Base-by-base conservation (phyloP, 2,797 vertebrate genomes). In the Stomatorhinus walkeri region DNA sequence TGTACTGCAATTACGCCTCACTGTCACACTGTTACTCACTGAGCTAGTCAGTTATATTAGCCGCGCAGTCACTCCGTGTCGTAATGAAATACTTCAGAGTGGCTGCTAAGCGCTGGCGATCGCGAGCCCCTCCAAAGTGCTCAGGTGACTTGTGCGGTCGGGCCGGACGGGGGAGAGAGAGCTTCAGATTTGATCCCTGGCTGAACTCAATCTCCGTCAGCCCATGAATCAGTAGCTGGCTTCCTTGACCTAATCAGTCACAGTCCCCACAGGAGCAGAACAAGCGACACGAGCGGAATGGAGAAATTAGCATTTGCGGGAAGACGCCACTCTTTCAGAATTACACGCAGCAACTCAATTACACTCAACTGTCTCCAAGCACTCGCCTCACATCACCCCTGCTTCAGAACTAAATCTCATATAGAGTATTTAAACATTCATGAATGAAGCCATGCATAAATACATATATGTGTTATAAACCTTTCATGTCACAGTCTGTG, bases 1-100 rank as follows among this genome's bases (percentile, higher is more conserved):
- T 86, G 88, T 76, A 46, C 48, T 22, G 87, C 84, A 89, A 79
- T 87, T 64, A 46, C 68, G 51, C 48, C 84, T 43, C 64, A 54
- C 88, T 51, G 51, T 51, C 61, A 76, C 49, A 7, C 40, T 32
- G 43, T 68, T 5, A 46, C 61, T 87, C 56, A 87, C 59, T 86
- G 22, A 76, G 51, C 85, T 87, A 52, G 85, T 87, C 84, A 79
- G 16, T n/a, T 84, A 72, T 87, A 72, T 72, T 49, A 54, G 43
- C 32, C 84, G 24, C n/a, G n/a, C 10, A 46, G 4, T 46, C 16
- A 3, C 81, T 22, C 81, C 22, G 46, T 51, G 43, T 85, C 8
- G 81, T 85, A 56, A 51, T 51, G 49, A 19, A 87, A 87, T 56
- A 56, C 28, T 51, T 40, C 85, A 87, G 85, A 1, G 48, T 14